These are phyloP conservation scores for Actenoides lindsayi DNA, from an alignment of 2,113 vertebrate species.

Conservation along the genomic window DNA sequence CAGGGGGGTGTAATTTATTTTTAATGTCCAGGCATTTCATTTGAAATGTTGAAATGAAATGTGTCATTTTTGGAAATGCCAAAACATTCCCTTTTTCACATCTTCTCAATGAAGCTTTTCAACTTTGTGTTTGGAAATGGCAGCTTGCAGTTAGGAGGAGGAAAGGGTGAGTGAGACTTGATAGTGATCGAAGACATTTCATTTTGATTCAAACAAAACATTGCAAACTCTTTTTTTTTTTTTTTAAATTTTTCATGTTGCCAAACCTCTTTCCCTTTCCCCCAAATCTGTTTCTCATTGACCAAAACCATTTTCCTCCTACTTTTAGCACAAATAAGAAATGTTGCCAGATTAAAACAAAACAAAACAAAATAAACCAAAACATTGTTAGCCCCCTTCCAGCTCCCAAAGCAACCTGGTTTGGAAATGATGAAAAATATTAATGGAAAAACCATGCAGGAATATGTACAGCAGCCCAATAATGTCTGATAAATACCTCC, in stretches of 20 bases:
- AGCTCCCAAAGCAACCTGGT: background rate
- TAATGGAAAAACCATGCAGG: background rate
- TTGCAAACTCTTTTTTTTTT: background rate
- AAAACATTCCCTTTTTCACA: slow-evolving; percentile 48
- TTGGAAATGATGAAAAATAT: background rate
- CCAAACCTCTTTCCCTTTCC: background rate
- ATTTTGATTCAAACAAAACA: background rate
- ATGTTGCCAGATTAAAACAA: background rate
- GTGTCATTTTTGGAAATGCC: slow-evolving; percentile 53
- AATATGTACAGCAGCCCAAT: background rate
- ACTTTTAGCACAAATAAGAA: background rate
- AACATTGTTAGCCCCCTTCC: background rate
- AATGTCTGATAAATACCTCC: background rate
- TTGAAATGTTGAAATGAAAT: slow-evolving; percentile 41
- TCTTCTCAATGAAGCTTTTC: slow-evolving; percentile 40
- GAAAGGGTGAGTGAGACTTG: slow-evolving; percentile 24
- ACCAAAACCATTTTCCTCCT: background rate
- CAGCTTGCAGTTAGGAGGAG: background rate
- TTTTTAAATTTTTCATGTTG: rapidly evolving
- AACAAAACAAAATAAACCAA: background rate
- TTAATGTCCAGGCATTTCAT: slow-evolving; percentile 47
- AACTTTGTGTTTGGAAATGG: slow-evolving; percentile 7
- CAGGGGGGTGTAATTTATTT: slow-evolving; percentile 28
- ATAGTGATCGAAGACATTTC: background rate
- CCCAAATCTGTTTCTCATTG: background rate